A percentile compares a stretch with the other conserved stretches of the same genome.
These are phyloP conservation scores for Oreochromis grahami DNA, from an alignment of 2,797 vertebrate species.

Conservation along the genomic window DNA sequence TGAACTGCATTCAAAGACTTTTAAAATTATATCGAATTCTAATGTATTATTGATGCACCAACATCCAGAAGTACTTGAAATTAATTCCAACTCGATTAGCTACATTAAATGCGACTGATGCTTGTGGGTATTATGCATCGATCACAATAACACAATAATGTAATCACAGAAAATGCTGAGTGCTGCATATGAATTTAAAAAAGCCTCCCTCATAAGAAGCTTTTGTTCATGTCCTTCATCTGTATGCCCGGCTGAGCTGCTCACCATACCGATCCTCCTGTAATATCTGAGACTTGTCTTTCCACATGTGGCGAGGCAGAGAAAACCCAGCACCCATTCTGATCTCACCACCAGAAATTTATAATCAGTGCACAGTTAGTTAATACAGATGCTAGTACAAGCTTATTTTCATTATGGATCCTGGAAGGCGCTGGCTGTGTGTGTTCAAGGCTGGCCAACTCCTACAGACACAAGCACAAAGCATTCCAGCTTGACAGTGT, in stretches of 20 bases:
- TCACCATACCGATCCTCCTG: constrained; percentile 11
- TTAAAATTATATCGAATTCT: not conserved
- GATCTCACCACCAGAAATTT: constrained; percentile 13
- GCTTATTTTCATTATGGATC: constrained; percentile 13
- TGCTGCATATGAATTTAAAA: not conserved
- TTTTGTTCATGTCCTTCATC: constrained; percentile 20
- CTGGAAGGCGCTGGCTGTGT: not conserved
- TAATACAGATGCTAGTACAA: not conserved
- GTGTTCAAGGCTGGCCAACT: not conserved
- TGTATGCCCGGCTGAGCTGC: constrained; percentile 23
- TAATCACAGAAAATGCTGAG: not conserved
- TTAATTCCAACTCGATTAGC: not conserved
- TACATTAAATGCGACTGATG: not conserved
- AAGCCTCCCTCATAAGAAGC: constrained; percentile 7
- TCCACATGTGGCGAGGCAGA: constrained; percentile 9
- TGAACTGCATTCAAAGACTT: not conserved
- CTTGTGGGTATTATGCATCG: not conserved
- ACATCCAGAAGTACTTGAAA: not conserved
- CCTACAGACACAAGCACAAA: not conserved
- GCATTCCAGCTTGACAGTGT: not conserved
- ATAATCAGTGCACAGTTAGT: constrained; percentile 26
- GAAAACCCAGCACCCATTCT: constrained; percentile 11
- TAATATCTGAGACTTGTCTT: constrained; percentile 21
- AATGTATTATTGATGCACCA: not conserved
- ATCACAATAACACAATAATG: not conserved